Evolutionary conservation across 2,113 vertebrate genomes (phyloP).

Genomic region (Piprites chloris): DNA sequence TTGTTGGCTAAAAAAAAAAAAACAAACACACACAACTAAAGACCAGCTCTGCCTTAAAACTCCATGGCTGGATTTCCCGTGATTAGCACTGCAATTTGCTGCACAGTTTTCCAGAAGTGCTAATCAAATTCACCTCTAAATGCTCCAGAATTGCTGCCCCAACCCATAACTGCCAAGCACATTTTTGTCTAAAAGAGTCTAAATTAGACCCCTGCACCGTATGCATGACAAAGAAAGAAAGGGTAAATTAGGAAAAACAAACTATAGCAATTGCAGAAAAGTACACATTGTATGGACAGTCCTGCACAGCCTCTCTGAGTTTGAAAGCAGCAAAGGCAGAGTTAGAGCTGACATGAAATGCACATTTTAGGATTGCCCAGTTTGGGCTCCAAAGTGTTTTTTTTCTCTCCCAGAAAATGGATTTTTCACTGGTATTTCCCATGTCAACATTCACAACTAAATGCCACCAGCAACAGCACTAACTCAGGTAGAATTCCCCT

Average conservation of each 20-base stretch:
- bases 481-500: background rate
- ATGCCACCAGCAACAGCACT: background rate
- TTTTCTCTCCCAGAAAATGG: background rate
- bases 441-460: accelerated
- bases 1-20: background rate
- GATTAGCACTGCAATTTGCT: constrained; percentile 20
- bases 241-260: constrained; percentile 48
- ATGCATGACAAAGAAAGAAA: constrained; percentile 36
- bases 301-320: background rate
- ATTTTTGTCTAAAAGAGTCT: background rate
- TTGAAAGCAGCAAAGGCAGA: background rate
- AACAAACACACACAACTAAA: background rate
- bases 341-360: background rate
- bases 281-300: background rate
- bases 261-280: background rate
- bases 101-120: background rate
- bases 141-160: constrained; percentile 16
- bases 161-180: constrained; percentile 41
- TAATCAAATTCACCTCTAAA: constrained; percentile 53
- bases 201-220: constrained; percentile 48
- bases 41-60: background rate
- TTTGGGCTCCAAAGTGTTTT: background rate
- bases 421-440: background rate
- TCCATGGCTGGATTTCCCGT: background rate
- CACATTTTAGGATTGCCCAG: background rate